Conservation (phyloP, 2,113 vertebrate species). For the Clarias gariepinus region DNA sequence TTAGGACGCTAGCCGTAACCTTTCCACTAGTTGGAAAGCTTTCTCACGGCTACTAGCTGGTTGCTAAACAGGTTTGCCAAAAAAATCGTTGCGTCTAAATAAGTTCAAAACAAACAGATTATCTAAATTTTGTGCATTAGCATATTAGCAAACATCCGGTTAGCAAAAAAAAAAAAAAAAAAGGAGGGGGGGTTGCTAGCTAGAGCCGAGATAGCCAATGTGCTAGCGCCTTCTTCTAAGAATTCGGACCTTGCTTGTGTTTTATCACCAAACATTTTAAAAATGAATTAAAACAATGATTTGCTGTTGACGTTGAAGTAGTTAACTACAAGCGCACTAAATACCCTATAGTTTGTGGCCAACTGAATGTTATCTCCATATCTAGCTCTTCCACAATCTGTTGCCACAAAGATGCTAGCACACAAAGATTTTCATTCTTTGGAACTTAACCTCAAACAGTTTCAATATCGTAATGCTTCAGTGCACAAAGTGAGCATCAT, state of each 20-base stretch:
- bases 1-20: slow-evolving; percentile 8
- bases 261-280: background rate
- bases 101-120: background rate
- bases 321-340: background rate
- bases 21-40: slow-evolving; percentile 22
- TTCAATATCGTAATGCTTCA: background rate
- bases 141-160: background rate
- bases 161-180: background rate
- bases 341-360: background rate
- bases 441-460: background rate
- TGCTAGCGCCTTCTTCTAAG: background rate
- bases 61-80: background rate
- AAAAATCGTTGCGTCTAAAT: background rate
- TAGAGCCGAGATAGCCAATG: background rate
- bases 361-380: background rate
- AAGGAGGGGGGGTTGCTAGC: background rate
- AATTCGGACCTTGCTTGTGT: background rate
- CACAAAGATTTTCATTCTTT: background rate
- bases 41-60: background rate
- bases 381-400: background rate
- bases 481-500: background rate
- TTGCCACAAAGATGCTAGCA: background rate
- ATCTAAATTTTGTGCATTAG: background rate
- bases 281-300: background rate
- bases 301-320: background rate